Conservation (phyloP, 2,888 invertebrate species). For the Entomobrya proxima region DNA sequence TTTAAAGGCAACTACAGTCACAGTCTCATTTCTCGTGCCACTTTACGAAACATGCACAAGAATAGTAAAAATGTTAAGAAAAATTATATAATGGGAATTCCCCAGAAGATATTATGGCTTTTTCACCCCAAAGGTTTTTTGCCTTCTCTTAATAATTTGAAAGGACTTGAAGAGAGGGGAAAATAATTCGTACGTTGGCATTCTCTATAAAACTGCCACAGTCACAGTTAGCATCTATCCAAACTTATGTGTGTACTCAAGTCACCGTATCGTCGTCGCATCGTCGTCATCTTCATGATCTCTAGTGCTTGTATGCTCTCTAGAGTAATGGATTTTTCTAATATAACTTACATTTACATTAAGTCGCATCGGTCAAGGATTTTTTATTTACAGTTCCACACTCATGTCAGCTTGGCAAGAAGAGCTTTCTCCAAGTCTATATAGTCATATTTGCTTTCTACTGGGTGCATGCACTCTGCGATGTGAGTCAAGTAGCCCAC, state of each 20-base stretch:
- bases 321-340: constrained; percentile 25
- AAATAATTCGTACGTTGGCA: no score
- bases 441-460: neutral
- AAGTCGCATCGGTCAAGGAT: constrained; percentile 22
- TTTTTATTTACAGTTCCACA: neutral
- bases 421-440: neutral
- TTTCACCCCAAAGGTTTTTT: neutral
- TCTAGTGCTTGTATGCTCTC: no score
- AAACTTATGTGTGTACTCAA: no score
- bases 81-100: no score
- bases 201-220: neutral
- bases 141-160: neutral
- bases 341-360: neutral
- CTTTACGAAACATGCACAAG: no score
- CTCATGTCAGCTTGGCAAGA: neutral
- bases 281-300: neutral
- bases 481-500: no score
- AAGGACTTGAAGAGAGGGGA: neutral
- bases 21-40: no score
- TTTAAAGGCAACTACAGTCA: no score
- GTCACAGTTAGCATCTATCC: neutral
- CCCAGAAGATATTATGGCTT: neutral
- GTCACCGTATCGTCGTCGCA: no score
- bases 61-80: no score
- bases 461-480: neutral